phyloP scores from a whole-genome alignment of 2,113 vertebrate species.

The Melanotaenia duboulayi region DNA sequence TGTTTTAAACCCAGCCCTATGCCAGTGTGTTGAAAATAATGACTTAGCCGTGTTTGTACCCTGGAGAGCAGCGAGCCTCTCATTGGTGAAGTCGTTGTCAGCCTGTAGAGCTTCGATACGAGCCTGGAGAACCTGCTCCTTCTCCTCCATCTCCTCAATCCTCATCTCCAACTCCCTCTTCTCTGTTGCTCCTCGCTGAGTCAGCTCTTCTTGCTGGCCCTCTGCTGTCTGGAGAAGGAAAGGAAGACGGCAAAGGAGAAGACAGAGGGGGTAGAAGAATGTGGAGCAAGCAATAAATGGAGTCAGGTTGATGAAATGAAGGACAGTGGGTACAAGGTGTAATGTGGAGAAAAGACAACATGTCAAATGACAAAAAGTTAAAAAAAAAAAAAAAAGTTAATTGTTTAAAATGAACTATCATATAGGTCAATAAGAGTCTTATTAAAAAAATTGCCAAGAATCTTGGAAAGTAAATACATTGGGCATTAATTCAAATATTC shows the following conservation, averaged over 20 bases:
- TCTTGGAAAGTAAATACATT: no score
- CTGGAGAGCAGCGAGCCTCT: constrained; percentile 95
- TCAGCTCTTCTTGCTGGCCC: constrained; percentile 94
- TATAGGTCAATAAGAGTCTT: no score
- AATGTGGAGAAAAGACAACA: neutral
- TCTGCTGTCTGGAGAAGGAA: constrained; percentile 86
- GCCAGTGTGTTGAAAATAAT: neutral
- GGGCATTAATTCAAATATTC: no score
- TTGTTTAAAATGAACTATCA: no score
- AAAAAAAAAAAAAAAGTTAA: no score
- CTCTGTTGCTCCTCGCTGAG: constrained; percentile 91
- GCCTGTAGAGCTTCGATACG: constrained; percentile 98
- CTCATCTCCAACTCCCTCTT: constrained; percentile 93
- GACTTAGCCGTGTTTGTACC: constrained; percentile 76
- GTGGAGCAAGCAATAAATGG: neutral
- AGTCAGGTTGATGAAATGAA: neutral
- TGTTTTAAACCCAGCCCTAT: no score
- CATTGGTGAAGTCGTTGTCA: constrained; percentile 98
- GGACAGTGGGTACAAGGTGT: neutral
- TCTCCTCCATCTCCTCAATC: constrained; percentile 98
- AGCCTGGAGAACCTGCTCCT: constrained; percentile 97
- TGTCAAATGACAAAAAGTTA: no score
- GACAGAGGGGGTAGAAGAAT: neutral
- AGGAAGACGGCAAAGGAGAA: fast-evolving
- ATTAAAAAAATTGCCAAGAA: no score